Evolutionary conservation across 2,113 vertebrate species (phyloP), one percentile per base, ranked within the genome.

Genomic region (Nansenia antarctica): DNA sequence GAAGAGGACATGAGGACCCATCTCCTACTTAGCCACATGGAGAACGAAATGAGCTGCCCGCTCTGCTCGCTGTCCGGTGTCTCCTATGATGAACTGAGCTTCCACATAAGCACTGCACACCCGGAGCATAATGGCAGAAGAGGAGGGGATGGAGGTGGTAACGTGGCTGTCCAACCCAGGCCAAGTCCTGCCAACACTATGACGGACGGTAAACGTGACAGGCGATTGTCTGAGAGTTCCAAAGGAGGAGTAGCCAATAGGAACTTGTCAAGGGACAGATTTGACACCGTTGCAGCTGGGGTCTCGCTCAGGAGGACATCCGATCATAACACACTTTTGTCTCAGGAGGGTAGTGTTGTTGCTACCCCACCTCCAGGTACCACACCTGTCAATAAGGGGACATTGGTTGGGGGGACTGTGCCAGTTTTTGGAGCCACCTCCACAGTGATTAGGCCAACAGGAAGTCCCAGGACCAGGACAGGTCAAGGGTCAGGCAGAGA

Each of bases 1-100:
- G 93, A 93, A 65, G 72, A 86, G 22, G 94, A 91, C 59, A 87
- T 87, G 91, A 92, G 83, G 83, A 83, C 91, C 4, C 90, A 94
- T 11, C 75, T 90, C 20, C 76, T 90, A 1, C 71, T 90, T 12
- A 79, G 74, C 32, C 94, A 92, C 74, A 65, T 85, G 77, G 92
- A 92, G 74, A 85, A 79, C 34, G 82, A 85, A 61, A 53, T 85
- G 67, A 18, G 26, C 30, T 95, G 94, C 62, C 92, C 93, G 0
- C 86, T 94, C 42, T 93, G 94, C 64, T 83, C 89, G 0, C 68
- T 93, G 54, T 84, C 90, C 3, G 89, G 92, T 0, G 68, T 93
- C 7, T 89, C 84, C 52, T 92, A 92, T 4, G 91, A 91, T 24
- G 91, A 95, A 66, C 86, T 95, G 15, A 76, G 67, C 59, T 86